Base-by-base conservation (phyloP, 2,888 invertebrate species). In the Drosophila birchii region DNA sequence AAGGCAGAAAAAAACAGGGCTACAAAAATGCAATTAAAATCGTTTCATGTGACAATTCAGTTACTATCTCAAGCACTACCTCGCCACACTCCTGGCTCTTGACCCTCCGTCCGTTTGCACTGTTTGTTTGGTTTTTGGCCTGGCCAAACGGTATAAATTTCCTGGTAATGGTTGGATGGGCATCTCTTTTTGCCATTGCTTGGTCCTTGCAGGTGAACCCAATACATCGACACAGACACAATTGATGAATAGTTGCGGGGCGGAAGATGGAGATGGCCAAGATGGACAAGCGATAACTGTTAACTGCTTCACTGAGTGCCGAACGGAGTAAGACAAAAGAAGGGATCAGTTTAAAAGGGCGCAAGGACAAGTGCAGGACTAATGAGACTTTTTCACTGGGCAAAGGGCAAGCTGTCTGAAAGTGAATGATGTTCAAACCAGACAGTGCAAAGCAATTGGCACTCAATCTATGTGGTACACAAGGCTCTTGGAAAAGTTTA, bases 11-110 rank as follows among this genome's bases (percentile, higher is more conserved):
- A 69, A 75, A 78, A 56, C 53, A 57, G 58, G 70, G 39, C 66
- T 67, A 68, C 69, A 76, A 82, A 81, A 77, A 87, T 81, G 80
- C 82, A 84, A 84, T 82, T 84, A 86, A 86, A 76, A 78, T 67
- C 82, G 83, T 80, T 88, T 87, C 80, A 76, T 86, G 83, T 80
- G 86, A 85, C 88, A 86, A 80, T 87, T 77, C 71, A 74, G 62
- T 78, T 60, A 59, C 64, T 56, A 70, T 54, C 53, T 39, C 14
- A 34, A 34, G 47, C 49, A 36, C 49, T 32, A 29, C 26, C 66
- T 39, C 12, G n/a, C 18, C 34, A 38, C 59, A 26, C 34, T 6
- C 34, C 44, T 43, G 51, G 29, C 51, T 45, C 5, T n/a, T 18
- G 32, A 2, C 49, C 14, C 51, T 23, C 16, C 29, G 26, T 6